These are phyloP conservation scores for Stomorhina lunata DNA, from an alignment of 2,888 invertebrate genomes.

Conservation along the genomic window DNA sequence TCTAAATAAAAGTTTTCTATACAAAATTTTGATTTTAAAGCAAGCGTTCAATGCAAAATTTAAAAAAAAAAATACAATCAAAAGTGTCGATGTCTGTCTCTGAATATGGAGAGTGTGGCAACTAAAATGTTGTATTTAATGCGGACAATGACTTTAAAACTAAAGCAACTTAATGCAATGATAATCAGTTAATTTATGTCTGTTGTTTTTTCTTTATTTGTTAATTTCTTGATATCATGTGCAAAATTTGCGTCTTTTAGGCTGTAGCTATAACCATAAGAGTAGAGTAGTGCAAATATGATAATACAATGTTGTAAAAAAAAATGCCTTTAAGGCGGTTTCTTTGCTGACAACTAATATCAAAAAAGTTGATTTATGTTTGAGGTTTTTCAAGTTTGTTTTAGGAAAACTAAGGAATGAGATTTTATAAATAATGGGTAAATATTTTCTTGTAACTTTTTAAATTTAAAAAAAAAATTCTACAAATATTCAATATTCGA, in stretches of 20 bases:
- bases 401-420: too few relatives aligned
- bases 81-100: conserved; percentile 33
- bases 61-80: conserved; percentile 18
- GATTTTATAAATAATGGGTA: too few relatives aligned
- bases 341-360: conserved; percentile 22
- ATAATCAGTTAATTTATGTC: conserved; percentile 36
- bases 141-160: conserved; percentile 53
- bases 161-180: conserved; percentile 25
- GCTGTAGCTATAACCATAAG: not conserved
- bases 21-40: not conserved
- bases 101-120: conserved; percentile 25
- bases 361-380: conserved; percentile 28
- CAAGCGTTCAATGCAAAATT: not conserved
- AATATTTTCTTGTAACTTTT: too few relatives aligned
- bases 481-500: too few relatives aligned
- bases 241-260: conserved; percentile 3
- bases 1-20: not conserved
- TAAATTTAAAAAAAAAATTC: too few relatives aligned
- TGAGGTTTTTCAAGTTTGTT: too few relatives aligned
- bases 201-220: not conserved
- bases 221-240: conserved; percentile 24
- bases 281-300: not conserved
- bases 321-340: not conserved
- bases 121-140: conserved; percentile 5
- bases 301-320: not conserved